Conservation (phyloP, 2,888 invertebrate genomes). For the Stenchaetothrips biformis region DNA sequence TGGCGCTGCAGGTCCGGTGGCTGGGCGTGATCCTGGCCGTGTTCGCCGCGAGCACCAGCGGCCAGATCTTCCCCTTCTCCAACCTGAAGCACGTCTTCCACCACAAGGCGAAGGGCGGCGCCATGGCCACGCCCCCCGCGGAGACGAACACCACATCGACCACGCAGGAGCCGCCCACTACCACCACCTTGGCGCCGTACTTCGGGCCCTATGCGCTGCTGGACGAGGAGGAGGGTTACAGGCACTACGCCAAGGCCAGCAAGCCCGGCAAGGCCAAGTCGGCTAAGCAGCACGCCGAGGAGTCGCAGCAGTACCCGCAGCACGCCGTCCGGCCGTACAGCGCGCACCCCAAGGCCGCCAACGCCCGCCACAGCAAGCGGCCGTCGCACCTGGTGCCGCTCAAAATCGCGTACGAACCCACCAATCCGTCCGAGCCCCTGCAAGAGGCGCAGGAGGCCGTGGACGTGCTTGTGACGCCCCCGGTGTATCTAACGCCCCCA, state of each 20-base stretch:
- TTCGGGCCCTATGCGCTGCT: neutral
- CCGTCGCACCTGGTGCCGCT: neutral
- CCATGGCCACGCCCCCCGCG: neutral
- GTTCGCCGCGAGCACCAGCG: neutral
- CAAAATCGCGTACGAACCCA: conserved; percentile 12
- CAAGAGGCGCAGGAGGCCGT: too few species aligned
- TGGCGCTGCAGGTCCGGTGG: neutral
- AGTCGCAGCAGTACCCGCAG: neutral
- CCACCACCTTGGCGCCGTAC: neutral
- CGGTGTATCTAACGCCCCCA: neutral
- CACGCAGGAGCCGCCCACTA: neutral
- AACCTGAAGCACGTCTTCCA: neutral
- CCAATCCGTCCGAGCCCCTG: neutral
- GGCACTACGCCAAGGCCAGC: neutral
- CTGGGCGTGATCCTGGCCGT: neutral
- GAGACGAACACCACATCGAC: neutral
- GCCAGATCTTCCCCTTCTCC: conserved; percentile 18
- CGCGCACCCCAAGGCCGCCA: neutral
- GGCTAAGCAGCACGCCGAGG: neutral
- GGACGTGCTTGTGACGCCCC: too few species aligned
- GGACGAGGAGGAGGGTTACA: neutral
- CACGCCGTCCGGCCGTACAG: neutral
- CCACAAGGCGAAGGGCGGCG: neutral
- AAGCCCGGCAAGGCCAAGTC: too few species aligned
- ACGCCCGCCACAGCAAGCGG: neutral